These are phyloP conservation scores for Conus betulinus DNA, from an alignment of 1,140 invertebrate genomes.

Conservation along the genomic window DNA sequence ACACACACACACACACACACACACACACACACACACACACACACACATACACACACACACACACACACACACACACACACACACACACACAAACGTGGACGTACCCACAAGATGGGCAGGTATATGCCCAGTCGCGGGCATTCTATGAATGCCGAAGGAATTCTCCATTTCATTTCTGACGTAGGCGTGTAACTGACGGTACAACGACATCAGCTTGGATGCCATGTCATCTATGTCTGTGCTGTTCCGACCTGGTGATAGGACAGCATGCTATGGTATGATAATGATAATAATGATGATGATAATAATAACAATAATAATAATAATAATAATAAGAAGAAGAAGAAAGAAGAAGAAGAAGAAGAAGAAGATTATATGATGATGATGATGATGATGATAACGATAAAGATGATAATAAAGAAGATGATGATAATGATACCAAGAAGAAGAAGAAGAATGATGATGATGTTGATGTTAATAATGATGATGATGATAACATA, in stretches of 20 bases:
- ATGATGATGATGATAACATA: too few relatives aligned
- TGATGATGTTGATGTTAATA: too few relatives aligned
- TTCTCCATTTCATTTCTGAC: constrained; percentile 88
- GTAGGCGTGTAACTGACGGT: constrained; percentile 79
- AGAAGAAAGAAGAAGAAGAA: background rate
- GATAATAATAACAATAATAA: background rate
- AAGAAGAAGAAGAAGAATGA: too few relatives aligned
- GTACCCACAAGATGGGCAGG: constrained; percentile 80
- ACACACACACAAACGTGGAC: background rate
- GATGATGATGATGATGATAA: background rate
- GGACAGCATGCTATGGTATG: background rate
- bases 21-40: constrained; percentile 21
- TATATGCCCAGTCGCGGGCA: constrained; percentile 68
- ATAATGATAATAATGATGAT: background rate
- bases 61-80: background rate
- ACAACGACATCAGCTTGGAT: background rate
- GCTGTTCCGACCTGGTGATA: background rate
- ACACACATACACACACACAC: background rate
- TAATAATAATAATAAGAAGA: background rate
- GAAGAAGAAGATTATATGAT: background rate
- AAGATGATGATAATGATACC: too few relatives aligned
- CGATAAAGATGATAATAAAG: background rate
- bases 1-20: constrained; percentile 25
- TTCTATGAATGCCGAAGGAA: constrained; percentile 70
- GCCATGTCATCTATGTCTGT: background rate